A percentile compares a stretch with the other conserved stretches of the same genome.
Evolutionary conservation across 2,888 invertebrate species (phyloP).

Genomic region (Orthonychiurus folsomi): DNA sequence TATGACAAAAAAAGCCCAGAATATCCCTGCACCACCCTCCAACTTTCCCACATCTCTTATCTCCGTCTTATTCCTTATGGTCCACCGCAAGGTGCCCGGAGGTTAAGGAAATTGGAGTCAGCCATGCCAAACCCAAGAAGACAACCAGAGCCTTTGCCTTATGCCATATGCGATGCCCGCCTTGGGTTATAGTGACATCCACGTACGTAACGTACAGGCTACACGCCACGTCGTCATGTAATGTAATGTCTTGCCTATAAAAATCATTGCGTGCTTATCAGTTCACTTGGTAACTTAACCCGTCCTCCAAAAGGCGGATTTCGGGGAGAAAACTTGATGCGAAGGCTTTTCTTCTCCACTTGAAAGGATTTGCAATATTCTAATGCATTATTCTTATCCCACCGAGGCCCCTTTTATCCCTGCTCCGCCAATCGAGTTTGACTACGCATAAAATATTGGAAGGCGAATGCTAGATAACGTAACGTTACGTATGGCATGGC

Average conservation of each 20-base stretch:
- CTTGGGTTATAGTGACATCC: no score
- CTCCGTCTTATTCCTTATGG: not conserved
- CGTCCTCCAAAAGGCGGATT: no score
- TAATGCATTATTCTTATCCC: constrained; percentile 22
- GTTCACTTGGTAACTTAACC: constrained; percentile 24
- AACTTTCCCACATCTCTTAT: no score
- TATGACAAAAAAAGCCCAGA: not conserved
- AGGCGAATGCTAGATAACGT: not conserved
- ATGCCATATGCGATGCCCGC: no score
- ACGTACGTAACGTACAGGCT: not conserved
- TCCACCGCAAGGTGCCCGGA: not conserved
- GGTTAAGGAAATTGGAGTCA: not conserved
- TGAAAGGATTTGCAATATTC: constrained; percentile 14
- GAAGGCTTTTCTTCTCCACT: constrained; percentile 8
- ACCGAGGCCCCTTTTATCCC: not conserved
- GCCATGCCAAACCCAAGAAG: no score
- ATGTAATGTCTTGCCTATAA: not conserved
- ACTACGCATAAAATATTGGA: not conserved
- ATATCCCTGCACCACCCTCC: no score
- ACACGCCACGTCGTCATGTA: not conserved
- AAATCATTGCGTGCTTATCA: constrained; percentile 27
- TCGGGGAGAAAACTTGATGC: not conserved
- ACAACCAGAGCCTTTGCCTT: no score
- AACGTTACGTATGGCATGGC: no score
- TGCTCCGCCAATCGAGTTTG: not conserved